Percentiles rank a stretch among this genome's conserved stretches.
These are phyloP conservation scores for Atta colombica DNA, from an alignment of 1,140 invertebrate species.

Conservation along the genomic window DNA sequence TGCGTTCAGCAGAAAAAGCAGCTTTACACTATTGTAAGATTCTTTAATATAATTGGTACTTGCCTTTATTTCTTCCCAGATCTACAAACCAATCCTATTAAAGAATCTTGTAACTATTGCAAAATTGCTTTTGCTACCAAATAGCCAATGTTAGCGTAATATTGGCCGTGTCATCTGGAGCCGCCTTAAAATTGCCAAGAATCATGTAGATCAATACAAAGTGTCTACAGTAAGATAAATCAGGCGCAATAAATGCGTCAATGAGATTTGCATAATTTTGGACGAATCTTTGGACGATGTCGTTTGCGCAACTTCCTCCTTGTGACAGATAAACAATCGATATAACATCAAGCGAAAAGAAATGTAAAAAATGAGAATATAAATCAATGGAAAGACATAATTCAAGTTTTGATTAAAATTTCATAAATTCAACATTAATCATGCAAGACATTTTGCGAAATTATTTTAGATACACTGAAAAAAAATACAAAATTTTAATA, in stretches of 20 bases:
- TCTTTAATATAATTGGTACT: too few relatives aligned
- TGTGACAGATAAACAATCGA: background rate
- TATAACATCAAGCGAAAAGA: background rate
- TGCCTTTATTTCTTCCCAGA: too few relatives aligned
- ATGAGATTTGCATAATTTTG: constrained; percentile 19
- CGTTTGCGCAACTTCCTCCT: background rate
- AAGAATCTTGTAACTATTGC: too few relatives aligned
- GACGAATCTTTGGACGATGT: background rate
- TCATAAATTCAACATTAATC: background rate
- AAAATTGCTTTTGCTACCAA: too few relatives aligned
- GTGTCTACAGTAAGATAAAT: background rate
- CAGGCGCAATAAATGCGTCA: background rate
- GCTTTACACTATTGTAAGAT: too few relatives aligned
- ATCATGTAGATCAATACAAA: constrained; percentile 9
- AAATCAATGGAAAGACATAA: background rate
- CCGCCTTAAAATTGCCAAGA: background rate
- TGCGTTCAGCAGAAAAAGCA: too few relatives aligned
- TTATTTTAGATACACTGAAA: too few relatives aligned
- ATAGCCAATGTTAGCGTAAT: too few relatives aligned
- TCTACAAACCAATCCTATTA: too few relatives aligned
- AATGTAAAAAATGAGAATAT: background rate
- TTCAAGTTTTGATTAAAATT: background rate
- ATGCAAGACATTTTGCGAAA: background rate
- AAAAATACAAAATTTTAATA: too few relatives aligned
- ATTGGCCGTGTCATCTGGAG: too few relatives aligned